phyloP scores from a whole-genome alignment of 2,113 vertebrate genomes.

The Hystrix cristata region DNA sequence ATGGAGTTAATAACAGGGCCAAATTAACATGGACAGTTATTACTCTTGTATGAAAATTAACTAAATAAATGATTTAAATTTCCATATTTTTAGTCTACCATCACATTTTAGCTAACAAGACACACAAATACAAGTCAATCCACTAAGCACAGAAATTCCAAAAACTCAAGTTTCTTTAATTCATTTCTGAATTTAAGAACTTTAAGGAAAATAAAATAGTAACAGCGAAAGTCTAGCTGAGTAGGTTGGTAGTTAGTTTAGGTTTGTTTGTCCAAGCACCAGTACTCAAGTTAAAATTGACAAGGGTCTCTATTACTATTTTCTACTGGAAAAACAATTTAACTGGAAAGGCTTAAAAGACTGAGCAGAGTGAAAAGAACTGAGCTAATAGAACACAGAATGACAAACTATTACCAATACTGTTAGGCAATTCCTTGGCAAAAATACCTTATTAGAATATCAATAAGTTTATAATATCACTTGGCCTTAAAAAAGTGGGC shows the following conservation, averaged over 20 bases:
- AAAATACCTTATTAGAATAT: constrained; percentile 46
- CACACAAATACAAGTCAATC: constrained; percentile 67
- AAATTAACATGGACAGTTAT: constrained; percentile 76
- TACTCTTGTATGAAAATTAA: constrained; percentile 73
- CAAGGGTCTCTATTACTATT: constrained; percentile 38
- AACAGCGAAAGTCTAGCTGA: constrained; percentile 67
- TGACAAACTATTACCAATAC: constrained; percentile 49
- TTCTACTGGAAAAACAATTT: constrained; percentile 65
- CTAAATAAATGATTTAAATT: constrained; percentile 72
- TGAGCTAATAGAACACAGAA: constrained; percentile 59
- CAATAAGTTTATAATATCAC: constrained; percentile 36
- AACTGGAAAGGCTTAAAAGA: constrained; percentile 67
- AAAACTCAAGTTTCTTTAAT: constrained; percentile 69
- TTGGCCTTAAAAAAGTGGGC: constrained; percentile 65
- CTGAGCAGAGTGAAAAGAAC: constrained; percentile 52
- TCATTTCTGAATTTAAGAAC: constrained; percentile 71
- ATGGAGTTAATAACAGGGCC: constrained; percentile 85
- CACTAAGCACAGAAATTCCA: constrained; percentile 67
- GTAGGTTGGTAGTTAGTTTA: background rate
- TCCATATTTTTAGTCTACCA: constrained; percentile 62
- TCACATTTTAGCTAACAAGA: constrained; percentile 77
- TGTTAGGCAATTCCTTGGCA: background rate
- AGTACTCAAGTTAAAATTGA: constrained; percentile 60
- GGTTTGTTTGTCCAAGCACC: constrained; percentile 56
- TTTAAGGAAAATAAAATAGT: constrained; percentile 62